A percentile compares a stretch with the other conserved stretches of the same genome.
These are phyloP conservation scores for Aurelia sp. DNA, from an alignment of 30 jellyfish, hydroid and myxozoan genomes.

Conservation along the genomic window DNA sequence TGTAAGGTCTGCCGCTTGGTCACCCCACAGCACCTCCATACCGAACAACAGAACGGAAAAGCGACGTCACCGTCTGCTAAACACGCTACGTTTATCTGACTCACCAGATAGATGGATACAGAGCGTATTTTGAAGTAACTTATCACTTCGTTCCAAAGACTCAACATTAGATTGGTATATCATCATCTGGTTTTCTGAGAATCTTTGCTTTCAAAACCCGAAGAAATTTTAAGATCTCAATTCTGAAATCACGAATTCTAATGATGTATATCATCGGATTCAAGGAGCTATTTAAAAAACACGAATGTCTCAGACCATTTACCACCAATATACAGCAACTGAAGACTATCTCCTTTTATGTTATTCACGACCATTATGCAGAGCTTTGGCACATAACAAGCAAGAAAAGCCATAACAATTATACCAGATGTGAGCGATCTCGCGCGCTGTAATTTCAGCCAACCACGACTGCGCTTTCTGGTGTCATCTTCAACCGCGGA, in stretches of 20 bases:
- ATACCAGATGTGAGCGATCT: slow-evolving; percentile 6
- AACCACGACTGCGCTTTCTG: neutral
- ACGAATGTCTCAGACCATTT: slow-evolving; percentile 23
- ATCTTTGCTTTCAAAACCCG: too few relatives aligned
- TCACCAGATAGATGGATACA: too few relatives aligned
- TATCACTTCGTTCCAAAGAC: too few relatives aligned
- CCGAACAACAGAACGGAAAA: too few relatives aligned
- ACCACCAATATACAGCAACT: slow-evolving; percentile 11
- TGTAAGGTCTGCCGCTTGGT: too few relatives aligned
- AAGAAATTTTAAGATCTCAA: neutral
- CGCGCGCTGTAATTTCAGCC: slow-evolving; percentile 8
- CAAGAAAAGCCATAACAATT: neutral
- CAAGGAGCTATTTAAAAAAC: slow-evolving; percentile 34
- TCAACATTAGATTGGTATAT: too few relatives aligned
- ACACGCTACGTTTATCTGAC: too few relatives aligned
- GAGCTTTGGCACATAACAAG: slow-evolving; percentile 25
- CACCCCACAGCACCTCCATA: too few relatives aligned
- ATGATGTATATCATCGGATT: slow-evolving; percentile 33
- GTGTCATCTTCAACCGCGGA: neutral
- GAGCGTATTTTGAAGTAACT: too few relatives aligned
- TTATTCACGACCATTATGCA: neutral
- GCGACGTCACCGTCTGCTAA: too few relatives aligned
- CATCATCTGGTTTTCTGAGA: too few relatives aligned
- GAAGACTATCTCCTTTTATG: neutral
- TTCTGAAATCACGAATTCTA: slow-evolving; percentile 1